phyloP scores from a whole-genome alignment of 2,113 vertebrate genomes.

The Psophia crepitans region DNA sequence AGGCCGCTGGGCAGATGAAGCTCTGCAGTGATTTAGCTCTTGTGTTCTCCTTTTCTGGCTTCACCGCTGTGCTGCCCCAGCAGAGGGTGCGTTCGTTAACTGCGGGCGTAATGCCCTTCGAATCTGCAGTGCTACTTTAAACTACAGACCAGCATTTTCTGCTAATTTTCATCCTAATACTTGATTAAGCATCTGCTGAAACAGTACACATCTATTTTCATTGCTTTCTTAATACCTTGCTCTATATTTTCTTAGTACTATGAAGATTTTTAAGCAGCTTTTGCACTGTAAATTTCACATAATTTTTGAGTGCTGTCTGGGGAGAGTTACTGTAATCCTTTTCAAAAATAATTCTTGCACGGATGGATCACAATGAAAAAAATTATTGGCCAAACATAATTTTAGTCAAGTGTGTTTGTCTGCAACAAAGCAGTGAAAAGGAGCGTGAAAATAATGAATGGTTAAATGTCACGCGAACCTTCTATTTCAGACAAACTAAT shows the following conservation, averaged over 20 bases:
- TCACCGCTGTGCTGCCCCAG: neutral
- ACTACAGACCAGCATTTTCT: neutral
- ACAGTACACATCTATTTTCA: neutral
- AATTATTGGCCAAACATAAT: neutral
- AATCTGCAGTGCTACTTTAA: neutral
- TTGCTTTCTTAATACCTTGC: neutral
- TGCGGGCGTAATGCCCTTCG: neutral
- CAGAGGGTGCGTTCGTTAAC: neutral
- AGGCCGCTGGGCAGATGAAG: neutral
- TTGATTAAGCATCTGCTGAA: neutral
- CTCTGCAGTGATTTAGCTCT: neutral
- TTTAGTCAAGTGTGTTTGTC: neutral
- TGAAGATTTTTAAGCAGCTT: neutral
- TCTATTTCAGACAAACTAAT: neutral
- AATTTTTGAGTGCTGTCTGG: neutral
- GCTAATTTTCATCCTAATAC: neutral
- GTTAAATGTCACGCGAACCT: neutral
- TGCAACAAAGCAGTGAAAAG: neutral
- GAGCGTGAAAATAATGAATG: neutral
- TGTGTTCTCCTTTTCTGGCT: fast-evolving
- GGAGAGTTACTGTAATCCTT: neutral
- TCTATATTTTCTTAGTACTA: neutral
- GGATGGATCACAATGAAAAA: neutral
- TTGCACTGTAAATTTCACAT: neutral
- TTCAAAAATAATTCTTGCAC: neutral